Evolutionary conservation across 2,797 vertebrate genomes (phyloP).

Genomic region (Chaunax sp.): DNA sequence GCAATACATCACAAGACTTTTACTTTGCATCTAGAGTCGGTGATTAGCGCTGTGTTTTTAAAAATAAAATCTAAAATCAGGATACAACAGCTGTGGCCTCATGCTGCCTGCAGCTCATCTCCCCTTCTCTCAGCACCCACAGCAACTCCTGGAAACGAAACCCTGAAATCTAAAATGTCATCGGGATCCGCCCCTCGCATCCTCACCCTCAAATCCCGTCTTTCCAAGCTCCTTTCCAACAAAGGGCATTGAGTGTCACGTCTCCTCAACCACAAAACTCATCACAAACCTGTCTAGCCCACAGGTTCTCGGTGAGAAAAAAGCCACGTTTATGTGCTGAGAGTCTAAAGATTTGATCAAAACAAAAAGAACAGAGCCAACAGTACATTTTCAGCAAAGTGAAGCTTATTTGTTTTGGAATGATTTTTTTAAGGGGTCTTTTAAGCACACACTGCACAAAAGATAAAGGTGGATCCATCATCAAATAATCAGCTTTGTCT

Average conservation of each 20-base stretch:
- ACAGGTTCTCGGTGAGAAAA: slow-evolving; percentile 17
- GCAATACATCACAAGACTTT: not conserved
- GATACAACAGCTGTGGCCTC: slow-evolving; percentile 41
- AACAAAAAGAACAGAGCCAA: slow-evolving; percentile 5
- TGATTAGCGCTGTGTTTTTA: not conserved
- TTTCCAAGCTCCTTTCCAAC: slow-evolving; percentile 37
- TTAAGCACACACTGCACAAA: not conserved
- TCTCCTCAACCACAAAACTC: slow-evolving; percentile 42
- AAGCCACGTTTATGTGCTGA: slow-evolving; percentile 18
- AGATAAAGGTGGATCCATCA: not conserved
- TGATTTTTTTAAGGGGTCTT: slow-evolving; percentile 7
- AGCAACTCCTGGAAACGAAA: slow-evolving; percentile 58
- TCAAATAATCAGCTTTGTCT: slow-evolving; percentile 3
- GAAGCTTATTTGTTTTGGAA: slow-evolving; percentile 3
- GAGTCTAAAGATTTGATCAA: slow-evolving; percentile 31
- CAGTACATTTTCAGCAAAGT: not conserved
- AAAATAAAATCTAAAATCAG: slow-evolving; percentile 6
- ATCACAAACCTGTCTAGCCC: slow-evolving; percentile 32
- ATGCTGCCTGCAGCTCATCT: slow-evolving; percentile 59
- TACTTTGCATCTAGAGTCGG: no score
- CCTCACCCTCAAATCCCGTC: slow-evolving; percentile 45
- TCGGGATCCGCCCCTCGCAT: slow-evolving; percentile 38
- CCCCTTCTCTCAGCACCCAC: slow-evolving; percentile 66
- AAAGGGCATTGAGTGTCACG: slow-evolving; percentile 55
- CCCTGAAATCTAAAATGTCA: slow-evolving; percentile 68